Base-by-base conservation (phyloP, 2,113 vertebrate genomes). In the Phalacrocorax carbo region DNA sequence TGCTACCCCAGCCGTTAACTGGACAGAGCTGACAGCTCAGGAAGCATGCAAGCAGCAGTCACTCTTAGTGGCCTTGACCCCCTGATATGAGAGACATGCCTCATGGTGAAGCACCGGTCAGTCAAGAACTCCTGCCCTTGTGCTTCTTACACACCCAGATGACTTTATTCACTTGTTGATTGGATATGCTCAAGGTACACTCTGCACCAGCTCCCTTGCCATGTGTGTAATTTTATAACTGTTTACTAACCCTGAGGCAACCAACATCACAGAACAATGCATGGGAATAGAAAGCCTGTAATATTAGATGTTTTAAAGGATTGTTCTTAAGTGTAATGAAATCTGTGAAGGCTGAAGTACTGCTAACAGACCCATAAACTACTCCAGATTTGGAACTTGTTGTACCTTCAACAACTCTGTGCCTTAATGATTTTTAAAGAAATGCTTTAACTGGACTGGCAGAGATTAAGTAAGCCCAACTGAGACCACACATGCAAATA, bases 101-200 rank as follows among this genome's bases (percentile, higher is more conserved):
- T 2, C 0, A 1, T 0, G 1, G 26, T 2, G 7, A 60, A 36
- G 26, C 57, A 6, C 32, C 1, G 8, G 5, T 0, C 27, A 36
- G 57, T 8, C 51, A n/a, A 1, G 7, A 57, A 20, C 29, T 19
- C 30, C 57, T 5, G 4, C 48, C 26, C 17, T 13, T 13, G 7
- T 10, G 55, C 22, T 48, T 22, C 34, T 18, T 30, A 46, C 55
- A 34, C 40, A 10, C 9, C 22, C 11, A 3, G 38, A 16, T 3
- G 8, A 3, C 15, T 44, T 26, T 2, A 25, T 5, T n/a, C 26
- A 8, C 12, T 0, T 8, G 2, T 1, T 1, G 21, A 54, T 64
- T 2, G 29, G 55, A 29, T 3, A 5, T 11, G 21, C n/a, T 69
- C 10, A 4, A 46, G 18, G 14, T 2, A 6, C 9, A 0, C 8